Base-by-base conservation (phyloP, 2,888 invertebrate genomes). In the Philereme vetulata region DNA sequence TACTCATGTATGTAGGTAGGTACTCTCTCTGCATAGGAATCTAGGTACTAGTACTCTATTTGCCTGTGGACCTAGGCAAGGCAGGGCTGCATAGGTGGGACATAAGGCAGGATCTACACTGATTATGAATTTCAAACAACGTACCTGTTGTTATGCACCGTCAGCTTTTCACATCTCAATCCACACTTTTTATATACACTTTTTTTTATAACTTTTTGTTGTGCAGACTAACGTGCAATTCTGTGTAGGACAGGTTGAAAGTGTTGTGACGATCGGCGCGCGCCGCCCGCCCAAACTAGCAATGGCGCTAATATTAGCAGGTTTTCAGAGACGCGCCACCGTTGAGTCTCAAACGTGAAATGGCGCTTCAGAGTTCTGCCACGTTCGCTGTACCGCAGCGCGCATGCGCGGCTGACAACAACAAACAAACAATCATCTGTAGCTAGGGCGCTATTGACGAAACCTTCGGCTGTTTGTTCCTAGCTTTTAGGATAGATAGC, bases 211-310 rank as follows among this genome's bases (percentile, higher is more conserved):
- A 21, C 52, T 38, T 42, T 36, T 51, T 32, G 75, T 21, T 21
- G 21, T 44, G 44, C 44, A 44, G 6, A 21, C 3, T 6, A 21
- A 44, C 81, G 78, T 80, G 77, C 68, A 72, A 71, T 75, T 61
- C 56, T 67, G 68, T 62, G 68, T 71, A 62, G 70, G 72, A 75
- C 67, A 62, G 67, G 64, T 78, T 77, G 75, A 67, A 70, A 71
- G 76, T 78, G 77, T 81, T 77, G 53, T 67, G 74, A 65, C 71
- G 72, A 56, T 57, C 45, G 53, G 83, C 87, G 86, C 89, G 90
- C 90, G 90, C 90, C 90, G 89, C 89, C 89, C 90, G 88, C 90
- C 88, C 87, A 74, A 76, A 76, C 77, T 77, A 77, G 75, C 58
- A 34, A 49, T 56, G 77, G 72, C 67, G 76, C 81, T 86, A 83